Percentiles rank a stretch among this genome's conserved stretches.
These are phyloP conservation scores for Morinoia aosen DNA, from an alignment of 2,888 invertebrate genomes.

Conservation along the genomic window DNA sequence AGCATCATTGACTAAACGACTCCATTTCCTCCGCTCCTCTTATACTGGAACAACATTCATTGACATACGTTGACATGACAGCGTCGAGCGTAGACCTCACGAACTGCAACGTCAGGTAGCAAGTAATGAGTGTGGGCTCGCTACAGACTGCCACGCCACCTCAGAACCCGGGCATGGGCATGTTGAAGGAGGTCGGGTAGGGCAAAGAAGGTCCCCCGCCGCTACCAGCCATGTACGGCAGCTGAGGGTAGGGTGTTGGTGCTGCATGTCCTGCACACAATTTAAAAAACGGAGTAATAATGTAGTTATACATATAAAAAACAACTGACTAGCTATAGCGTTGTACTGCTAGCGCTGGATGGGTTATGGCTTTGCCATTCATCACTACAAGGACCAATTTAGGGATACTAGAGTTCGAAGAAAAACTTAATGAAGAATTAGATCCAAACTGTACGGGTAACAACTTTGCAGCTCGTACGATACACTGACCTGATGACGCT, in stretches of 20 bases:
- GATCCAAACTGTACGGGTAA: no score
- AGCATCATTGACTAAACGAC: neutral
- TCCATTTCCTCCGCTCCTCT: neutral
- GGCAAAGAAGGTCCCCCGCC: constrained; percentile 1
- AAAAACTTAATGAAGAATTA: no score
- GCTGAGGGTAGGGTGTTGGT: constrained; percentile 60
- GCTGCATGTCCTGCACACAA: constrained; percentile 56
- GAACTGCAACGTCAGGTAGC: neutral
- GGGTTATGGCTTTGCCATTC: no score
- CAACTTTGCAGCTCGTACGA: neutral
- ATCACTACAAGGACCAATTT: no score
- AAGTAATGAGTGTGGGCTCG: neutral
- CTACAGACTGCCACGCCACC: neutral
- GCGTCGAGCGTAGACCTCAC: neutral
- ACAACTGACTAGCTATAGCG: no score
- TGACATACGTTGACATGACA: no score
- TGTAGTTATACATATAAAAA: constrained; percentile 16
- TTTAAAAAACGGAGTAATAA: constrained; percentile 35
- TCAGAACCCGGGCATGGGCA: constrained; percentile 63
- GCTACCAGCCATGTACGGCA: constrained; percentile 33
- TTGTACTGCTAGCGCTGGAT: no score
- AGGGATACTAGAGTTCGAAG: no score
- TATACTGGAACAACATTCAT: neutral
- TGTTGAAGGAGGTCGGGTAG: constrained; percentile 55
- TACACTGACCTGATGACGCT: neutral